Evolutionary conservation across 2,113 vertebrate genomes (phyloP).

Genomic region (Lophochroa leadbeateri): DNA sequence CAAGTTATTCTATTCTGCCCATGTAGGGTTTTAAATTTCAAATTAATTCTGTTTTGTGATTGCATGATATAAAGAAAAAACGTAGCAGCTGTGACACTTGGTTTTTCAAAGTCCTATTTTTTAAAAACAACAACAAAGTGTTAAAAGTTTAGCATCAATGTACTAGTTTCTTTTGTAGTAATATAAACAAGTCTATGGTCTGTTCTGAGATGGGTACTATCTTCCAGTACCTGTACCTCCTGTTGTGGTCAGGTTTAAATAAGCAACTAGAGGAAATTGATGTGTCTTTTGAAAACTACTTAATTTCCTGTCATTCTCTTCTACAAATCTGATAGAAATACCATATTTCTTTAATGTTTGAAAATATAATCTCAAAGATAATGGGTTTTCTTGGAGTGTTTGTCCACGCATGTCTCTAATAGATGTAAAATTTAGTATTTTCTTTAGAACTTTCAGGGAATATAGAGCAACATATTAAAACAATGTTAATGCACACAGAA

Average conservation of each 20-base stretch:
- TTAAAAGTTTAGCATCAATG: neutral
- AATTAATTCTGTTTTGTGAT: neutral
- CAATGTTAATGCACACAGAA: accelerated
- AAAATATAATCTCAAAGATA: neutral
- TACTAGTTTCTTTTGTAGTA: neutral
- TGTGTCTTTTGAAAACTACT: neutral
- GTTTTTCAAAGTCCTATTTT: neutral
- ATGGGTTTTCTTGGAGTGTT: neutral
- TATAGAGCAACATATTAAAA: neutral
- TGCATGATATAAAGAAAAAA: neutral
- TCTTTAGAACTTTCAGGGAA: neutral
- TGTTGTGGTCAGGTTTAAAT: neutral
- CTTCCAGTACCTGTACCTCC: neutral
- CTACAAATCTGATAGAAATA: neutral
- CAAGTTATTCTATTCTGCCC: neutral
- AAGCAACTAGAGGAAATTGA: neutral
- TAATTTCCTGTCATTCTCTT: neutral
- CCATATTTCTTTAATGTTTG: neutral
- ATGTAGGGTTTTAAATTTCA: neutral
- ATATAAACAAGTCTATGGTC: neutral
- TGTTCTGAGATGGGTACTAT: neutral
- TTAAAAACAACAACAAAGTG: neutral
- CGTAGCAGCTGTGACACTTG: neutral
- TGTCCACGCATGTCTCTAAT: neutral
- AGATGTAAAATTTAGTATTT: neutral